Evolutionary conservation across 2,797 vertebrate species (phyloP).

Genomic region (Crocidura indochinensis): DNA sequence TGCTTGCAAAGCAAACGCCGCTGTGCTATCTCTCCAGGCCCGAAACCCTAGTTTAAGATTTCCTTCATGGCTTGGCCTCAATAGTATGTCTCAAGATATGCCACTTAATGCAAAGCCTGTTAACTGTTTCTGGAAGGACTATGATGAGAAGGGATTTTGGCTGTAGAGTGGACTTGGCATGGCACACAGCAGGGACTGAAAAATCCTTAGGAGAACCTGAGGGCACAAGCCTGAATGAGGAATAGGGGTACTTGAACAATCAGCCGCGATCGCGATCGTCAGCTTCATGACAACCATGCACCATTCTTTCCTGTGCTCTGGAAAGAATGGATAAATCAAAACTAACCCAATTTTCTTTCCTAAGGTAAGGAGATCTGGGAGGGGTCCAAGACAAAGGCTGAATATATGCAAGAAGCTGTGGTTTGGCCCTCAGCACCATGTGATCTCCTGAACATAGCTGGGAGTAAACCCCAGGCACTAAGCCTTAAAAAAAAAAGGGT

Average conservation of each 20-base stretch:
- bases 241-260: not conserved
- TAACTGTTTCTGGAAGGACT: accelerated
- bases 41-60: not conserved
- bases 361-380: no score
- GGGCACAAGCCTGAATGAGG: not conserved
- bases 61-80: not conserved
- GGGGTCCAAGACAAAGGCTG: no score
- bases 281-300: not conserved
- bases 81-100: not conserved
- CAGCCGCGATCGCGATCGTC: not conserved
- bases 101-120: not conserved
- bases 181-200: not conserved
- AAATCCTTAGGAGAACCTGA: not conserved
- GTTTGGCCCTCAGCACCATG: no score
- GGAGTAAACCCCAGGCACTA: no score
- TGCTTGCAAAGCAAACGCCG: no score
- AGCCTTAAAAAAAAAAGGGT: not conserved
- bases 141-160: not conserved
- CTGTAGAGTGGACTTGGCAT: accelerated
- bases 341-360: not conserved
- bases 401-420: no score
- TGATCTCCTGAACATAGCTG: no score
- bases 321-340: not conserved
- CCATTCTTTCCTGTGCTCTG: not conserved
- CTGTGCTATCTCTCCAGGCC: no score